These are phyloP conservation scores for Hydrochoerus hydrochaeris DNA, from an alignment of 2,113 vertebrate species.

Conservation along the genomic window DNA sequence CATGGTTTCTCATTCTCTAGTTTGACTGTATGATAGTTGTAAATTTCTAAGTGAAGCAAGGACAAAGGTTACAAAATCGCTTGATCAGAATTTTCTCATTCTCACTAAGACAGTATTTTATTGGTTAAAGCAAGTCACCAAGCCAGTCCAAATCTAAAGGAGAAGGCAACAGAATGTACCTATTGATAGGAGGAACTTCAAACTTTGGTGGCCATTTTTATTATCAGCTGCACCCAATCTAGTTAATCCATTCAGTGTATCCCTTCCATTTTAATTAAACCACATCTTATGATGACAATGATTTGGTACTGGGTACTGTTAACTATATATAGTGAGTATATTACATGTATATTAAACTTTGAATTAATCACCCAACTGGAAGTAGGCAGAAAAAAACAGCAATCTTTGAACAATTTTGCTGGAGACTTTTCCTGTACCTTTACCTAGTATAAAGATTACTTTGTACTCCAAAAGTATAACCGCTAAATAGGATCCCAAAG, in stretches of 20 bases:
- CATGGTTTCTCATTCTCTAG: background rate
- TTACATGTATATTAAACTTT: background rate
- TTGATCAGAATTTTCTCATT: background rate
- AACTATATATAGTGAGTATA: background rate
- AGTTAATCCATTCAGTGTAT: background rate
- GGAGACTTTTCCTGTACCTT: background rate
- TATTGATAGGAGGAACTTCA: background rate
- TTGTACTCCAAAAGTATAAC: background rate
- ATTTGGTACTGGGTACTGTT: background rate
- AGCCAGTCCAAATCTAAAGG: background rate
- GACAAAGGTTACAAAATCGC: background rate
- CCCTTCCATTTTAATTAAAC: constrained; percentile 17
- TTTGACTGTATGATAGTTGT: background rate
- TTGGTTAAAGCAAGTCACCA: background rate
- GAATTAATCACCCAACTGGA: background rate
- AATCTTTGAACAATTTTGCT: background rate
- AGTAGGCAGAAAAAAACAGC: background rate
- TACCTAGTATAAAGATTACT: background rate
- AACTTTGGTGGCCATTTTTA: background rate
- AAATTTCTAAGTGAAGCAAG: background rate
- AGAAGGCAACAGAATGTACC: background rate
- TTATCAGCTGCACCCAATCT: background rate
- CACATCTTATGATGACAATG: background rate
- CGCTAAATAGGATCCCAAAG: background rate
- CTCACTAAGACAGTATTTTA: background rate